Conservation (phyloP, 2,113 vertebrate genomes). For the Brachionichthys hirsutus region DNA sequence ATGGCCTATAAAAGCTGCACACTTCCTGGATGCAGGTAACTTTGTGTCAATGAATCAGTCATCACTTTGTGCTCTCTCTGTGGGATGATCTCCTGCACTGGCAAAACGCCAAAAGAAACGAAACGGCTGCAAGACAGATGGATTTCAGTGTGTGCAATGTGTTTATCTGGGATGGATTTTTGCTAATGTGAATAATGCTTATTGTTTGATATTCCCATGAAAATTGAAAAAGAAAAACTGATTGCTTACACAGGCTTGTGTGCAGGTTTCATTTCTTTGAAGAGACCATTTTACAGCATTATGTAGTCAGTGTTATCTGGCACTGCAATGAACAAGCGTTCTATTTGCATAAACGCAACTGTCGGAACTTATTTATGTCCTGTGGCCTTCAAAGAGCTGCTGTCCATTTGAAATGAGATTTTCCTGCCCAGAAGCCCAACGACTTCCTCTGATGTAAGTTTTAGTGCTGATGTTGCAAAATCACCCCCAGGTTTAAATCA, state of each 20-base stretch:
- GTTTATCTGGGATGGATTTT: no score
- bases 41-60: constrained; percentile 5
- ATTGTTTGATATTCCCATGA: no score
- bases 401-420: constrained; percentile 3
- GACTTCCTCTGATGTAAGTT: neutral
- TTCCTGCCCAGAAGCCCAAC: constrained; percentile 12
- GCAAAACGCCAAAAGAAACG: constrained; percentile 74
- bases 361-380: neutral
- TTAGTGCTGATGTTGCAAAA: neutral
- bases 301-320: no score
- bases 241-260: no score
- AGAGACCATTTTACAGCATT: no score
- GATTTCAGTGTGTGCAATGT: neutral
- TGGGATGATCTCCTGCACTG: constrained; percentile 68
- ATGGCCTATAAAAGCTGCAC: neutral
- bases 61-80: constrained; percentile 9
- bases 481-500: neutral
- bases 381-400: neutral
- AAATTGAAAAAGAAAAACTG: no score
- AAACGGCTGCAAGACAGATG: constrained; percentile 34
- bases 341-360: no score
- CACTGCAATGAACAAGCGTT: no score
- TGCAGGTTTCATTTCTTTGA: no score
- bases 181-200: no score
- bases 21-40: neutral